Base-by-base conservation (phyloP, 2,113 vertebrate species). In the Oryzias curvinotus region DNA sequence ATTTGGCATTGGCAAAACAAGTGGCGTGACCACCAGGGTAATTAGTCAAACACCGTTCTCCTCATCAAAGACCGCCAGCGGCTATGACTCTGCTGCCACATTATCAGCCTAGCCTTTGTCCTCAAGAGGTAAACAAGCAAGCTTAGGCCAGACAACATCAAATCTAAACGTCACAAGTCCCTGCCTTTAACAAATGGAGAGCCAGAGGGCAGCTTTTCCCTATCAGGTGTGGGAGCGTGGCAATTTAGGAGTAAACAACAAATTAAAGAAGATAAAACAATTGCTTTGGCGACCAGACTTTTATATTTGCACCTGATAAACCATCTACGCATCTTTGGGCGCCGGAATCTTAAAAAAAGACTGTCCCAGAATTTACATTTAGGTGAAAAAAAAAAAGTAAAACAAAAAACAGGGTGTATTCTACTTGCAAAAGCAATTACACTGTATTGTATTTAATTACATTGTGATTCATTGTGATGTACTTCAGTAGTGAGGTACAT, bases 31-130 rank as follows among this genome's bases (percentile, higher is more conserved):
- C 84, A 78, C 80, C 68, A 30, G 86, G 81, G 87, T 81, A 84
- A 88, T 90, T 88, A 89, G 75, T 75, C 76, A 88, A 88, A 79
- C 80, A 75, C 70, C 70, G 78, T 78, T 78, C 81, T 78, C 56
- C 73, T 84, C 83, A 89, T 88, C 84, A 86, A 83, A 82, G 75
- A 74, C 72, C 69, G 75, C 79, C 77, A 59, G 71, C 71, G 68
- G 84, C 75, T 80, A 70, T 71, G 86, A 84, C 81, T 84, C 78
- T 23, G 71, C 78, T 78, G 74, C 80, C 84, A 83, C 74, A 78
- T 80, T 86, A 80, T 73, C 85, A 69, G 72, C 59, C 54, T 71
- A 60, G 57, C 78, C 77, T 83, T 75, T 75, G 79, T 86, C 71
- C 81, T 87, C 71, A 46, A 36, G 81, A 87, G 72, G 83, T 85